These are phyloP conservation scores for Apus apus DNA, from an alignment of 2,113 vertebrate genomes.

Conservation along the genomic window DNA sequence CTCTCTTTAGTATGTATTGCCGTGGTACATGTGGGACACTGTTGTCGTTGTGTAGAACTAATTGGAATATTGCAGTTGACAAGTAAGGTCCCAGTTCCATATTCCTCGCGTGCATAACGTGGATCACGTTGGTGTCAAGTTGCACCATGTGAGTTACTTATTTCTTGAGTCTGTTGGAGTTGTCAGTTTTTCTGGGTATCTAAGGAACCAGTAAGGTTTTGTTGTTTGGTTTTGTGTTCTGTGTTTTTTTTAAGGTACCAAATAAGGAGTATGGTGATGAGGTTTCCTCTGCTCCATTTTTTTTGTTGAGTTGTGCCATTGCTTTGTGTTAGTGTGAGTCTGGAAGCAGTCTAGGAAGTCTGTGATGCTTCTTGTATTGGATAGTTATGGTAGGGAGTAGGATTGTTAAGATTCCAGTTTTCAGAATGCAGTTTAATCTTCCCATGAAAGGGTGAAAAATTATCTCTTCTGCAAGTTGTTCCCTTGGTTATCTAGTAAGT, in stretches of 20 bases:
- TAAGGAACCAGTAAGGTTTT: neutral
- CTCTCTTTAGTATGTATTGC: neutral
- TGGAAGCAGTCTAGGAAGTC: neutral
- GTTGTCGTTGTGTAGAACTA: neutral
- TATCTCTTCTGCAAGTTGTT: neutral
- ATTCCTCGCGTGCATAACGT: accelerated
- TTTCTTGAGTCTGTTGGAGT: neutral
- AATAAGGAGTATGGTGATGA: neutral
- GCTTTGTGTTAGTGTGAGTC: neutral
- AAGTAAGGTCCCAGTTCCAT: neutral
- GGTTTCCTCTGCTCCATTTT: neutral
- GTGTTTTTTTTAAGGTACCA: neutral
- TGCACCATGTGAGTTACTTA: neutral
- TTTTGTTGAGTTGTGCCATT: neutral
- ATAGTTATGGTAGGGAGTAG: neutral
- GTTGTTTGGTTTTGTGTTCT: neutral
- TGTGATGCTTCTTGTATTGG: neutral
- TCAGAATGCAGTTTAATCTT: neutral
- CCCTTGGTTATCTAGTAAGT: neutral
- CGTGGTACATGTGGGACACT: accelerated
- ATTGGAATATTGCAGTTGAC: neutral
- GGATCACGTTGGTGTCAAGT: neutral
- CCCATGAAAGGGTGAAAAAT: neutral
- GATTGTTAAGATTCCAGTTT: neutral
- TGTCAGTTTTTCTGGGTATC: accelerated